Evolutionary conservation across 2,888 invertebrate species (phyloP).

Genomic region (Rhamphomyia laevipes): DNA sequence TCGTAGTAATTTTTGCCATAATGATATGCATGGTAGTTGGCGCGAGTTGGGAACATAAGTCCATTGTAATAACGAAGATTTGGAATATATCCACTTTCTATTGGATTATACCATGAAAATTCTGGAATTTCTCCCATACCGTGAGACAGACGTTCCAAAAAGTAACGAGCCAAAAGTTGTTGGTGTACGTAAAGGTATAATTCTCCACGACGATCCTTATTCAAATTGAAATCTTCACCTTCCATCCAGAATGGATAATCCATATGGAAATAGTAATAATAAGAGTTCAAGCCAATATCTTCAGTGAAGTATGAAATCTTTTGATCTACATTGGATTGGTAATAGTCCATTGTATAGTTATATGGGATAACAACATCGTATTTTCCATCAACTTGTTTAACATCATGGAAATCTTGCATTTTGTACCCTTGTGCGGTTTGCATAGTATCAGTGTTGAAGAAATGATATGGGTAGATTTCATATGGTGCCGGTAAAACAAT

Average conservation of each 20-base stretch:
- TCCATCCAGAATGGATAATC: constrained; percentile 53
- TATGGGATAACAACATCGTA: constrained; percentile 36
- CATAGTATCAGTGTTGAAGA: constrained; percentile 45
- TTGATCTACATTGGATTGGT: constrained; percentile 44
- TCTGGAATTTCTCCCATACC: constrained; percentile 49
- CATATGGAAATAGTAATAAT: constrained; percentile 52
- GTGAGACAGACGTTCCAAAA: constrained; percentile 54
- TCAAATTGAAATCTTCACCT: constrained; percentile 39
- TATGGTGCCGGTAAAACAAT: constrained; percentile 50
- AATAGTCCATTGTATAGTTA: constrained; percentile 46
- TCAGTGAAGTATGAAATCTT: constrained; percentile 56
- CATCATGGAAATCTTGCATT: constrained; percentile 2
- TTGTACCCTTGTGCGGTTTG: constrained; percentile 19
- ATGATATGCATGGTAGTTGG: constrained; percentile 26
- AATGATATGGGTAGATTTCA: constrained; percentile 50
- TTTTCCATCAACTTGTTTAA: constrained; percentile 15
- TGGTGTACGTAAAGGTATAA: constrained; percentile 53
- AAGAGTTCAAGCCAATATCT: constrained; percentile 54
- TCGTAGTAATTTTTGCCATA: constrained; percentile 21
- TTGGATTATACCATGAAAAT: constrained; percentile 41
- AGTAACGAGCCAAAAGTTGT: constrained; percentile 56
- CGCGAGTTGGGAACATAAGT: constrained; percentile 45
- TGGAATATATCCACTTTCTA: constrained; percentile 46
- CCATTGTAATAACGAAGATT: constrained; percentile 50
- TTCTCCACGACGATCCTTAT: constrained; percentile 51